Percentiles rank a stretch among this genome's conserved stretches.
These are phyloP conservation scores for Chiloscyllium plagiosum DNA, from an alignment of 2,113 vertebrate species.

Conservation along the genomic window DNA sequence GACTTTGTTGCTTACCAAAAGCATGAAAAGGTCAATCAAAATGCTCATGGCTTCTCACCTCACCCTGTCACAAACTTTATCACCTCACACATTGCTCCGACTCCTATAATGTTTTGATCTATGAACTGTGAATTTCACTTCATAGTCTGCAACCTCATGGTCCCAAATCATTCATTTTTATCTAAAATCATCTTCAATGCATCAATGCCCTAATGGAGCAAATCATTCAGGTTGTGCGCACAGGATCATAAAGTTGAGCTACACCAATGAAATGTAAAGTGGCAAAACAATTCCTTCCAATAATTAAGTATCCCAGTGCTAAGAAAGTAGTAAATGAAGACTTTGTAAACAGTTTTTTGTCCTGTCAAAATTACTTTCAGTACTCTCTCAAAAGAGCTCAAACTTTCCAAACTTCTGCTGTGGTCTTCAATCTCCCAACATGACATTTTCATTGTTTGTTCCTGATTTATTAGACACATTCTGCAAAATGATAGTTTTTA, in stretches of 20 bases:
- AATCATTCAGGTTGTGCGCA: neutral
- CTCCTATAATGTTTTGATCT: too few relatives aligned
- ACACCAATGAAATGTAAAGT: neutral
- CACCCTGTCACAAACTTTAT: too few relatives aligned
- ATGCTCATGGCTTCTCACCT: too few relatives aligned
- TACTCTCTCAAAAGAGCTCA: neutral
- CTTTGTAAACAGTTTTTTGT: neutral
- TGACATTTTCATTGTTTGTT: neutral
- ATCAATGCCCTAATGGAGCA: neutral
- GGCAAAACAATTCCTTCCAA: neutral
- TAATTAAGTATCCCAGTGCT: neutral
- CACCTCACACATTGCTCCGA: too few relatives aligned
- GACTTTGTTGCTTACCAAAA: too few relatives aligned
- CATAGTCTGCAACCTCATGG: neutral
- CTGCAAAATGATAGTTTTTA: neutral
- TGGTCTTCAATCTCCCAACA: neutral
- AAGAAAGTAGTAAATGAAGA: neutral
- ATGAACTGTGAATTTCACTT: neutral
- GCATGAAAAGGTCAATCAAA: too few relatives aligned
- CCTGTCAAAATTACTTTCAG: neutral
- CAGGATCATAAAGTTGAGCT: neutral
- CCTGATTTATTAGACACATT: neutral
- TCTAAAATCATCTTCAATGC: neutral
- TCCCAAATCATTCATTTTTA: neutral
- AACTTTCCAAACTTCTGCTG: neutral